Evolutionary conservation across 2,797 vertebrate species (phyloP).

Genomic region (Micrastur ruficollis): DNA sequence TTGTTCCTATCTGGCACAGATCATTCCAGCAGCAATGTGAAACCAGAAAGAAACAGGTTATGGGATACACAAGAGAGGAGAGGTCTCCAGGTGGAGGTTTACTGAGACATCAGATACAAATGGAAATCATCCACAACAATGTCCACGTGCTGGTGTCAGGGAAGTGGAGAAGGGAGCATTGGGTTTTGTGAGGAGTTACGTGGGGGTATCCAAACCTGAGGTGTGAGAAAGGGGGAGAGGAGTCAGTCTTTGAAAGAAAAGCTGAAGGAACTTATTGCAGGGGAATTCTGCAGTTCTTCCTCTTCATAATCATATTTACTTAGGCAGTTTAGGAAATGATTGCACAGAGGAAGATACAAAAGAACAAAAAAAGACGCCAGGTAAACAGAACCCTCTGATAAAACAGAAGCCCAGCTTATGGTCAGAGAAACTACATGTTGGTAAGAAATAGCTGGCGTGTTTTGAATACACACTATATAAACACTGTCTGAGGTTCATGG

Average conservation of each 20-base stretch:
- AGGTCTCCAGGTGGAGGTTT: background rate
- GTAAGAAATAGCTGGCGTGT: conserved; percentile 30
- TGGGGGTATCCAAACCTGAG: background rate
- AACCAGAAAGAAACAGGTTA: background rate
- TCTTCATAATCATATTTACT: background rate
- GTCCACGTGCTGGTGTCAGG: background rate
- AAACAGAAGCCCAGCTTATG: background rate
- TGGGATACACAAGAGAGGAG: background rate
- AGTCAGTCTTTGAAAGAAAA: background rate
- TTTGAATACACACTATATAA: conserved; percentile 9
- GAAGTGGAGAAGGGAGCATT: background rate
- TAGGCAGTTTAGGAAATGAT: background rate
- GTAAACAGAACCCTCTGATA: background rate
- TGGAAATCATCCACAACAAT: background rate
- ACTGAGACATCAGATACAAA: background rate
- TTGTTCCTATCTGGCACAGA: background rate
- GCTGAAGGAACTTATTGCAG: background rate
- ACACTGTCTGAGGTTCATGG: conserved; percentile 22
- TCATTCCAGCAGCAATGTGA: background rate
- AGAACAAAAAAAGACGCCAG: background rate
- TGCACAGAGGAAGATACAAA: background rate
- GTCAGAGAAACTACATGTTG: background rate
- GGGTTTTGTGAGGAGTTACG: background rate
- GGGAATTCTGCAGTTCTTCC: background rate
- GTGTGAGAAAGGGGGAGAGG: background rate